Percentiles rank a stretch among this genome's conserved stretches.
Conservation (phyloP, 53 echinoderm and acorn worm genomes). For the Crossaster papposus region DNA sequence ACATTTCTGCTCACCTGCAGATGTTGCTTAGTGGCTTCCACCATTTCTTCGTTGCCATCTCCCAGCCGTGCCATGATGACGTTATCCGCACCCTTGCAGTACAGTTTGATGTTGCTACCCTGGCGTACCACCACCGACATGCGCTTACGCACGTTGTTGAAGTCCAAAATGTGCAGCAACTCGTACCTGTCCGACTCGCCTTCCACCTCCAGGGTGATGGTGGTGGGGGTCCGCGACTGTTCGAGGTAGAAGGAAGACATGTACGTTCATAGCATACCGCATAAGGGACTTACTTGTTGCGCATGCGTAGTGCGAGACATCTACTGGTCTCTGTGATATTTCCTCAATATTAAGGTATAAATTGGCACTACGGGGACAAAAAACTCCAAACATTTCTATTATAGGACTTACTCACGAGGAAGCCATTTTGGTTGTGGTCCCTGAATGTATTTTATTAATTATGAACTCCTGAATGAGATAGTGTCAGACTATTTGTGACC, state of each 20-base stretch:
- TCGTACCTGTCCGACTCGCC: slow-evolving; percentile 85
- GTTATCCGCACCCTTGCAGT: slow-evolving; percentile 95
- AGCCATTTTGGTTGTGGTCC: no score
- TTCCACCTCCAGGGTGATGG: slow-evolving; percentile 87
- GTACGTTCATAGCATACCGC: no score
- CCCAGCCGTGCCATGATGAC: slow-evolving; percentile 88
- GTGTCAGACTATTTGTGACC: no score
- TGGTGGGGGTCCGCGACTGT: slow-evolving; percentile 90
- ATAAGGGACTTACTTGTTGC: no score
- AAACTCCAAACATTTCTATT: no score
- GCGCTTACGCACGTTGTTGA: slow-evolving; percentile 96
- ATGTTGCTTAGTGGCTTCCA: slow-evolving; percentile 83
- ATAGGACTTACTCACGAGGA: no score
- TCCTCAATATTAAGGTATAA: no score
- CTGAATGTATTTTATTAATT: no score
- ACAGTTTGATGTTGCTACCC: slow-evolving; percentile 83
- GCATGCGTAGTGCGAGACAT: no score
- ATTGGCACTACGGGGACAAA: no score
- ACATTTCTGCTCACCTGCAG: slow-evolving; percentile 74
- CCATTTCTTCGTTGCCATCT: slow-evolving; percentile 66
- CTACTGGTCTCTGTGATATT: no score
- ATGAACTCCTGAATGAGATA: no score
- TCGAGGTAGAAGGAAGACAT: neutral
- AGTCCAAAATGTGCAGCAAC: slow-evolving; percentile 95
- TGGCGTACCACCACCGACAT: slow-evolving; percentile 97